A percentile compares a stretch with the other conserved stretches of the same genome.
Conservation (phyloP, 2,888 invertebrate species). For the Ophion slaviceki region DNA sequence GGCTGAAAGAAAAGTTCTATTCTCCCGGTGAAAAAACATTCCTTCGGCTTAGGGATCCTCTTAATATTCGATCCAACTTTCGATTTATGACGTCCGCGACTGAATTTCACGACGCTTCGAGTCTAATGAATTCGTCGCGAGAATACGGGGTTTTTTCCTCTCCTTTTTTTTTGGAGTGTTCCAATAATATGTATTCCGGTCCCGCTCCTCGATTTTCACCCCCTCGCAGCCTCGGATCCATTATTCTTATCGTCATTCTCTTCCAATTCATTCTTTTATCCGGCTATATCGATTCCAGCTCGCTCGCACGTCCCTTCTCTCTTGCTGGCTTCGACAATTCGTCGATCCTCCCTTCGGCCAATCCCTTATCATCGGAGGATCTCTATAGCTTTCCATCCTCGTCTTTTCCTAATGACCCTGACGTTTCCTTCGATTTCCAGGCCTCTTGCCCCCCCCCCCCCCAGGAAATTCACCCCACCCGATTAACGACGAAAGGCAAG, state of each 20-base stretch:
- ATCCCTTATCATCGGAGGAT: constrained; percentile 64
- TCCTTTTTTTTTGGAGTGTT: constrained; percentile 6
- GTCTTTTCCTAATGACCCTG: constrained; percentile 65
- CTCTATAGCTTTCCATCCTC: constrained; percentile 59
- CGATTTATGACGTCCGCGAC: not conserved
- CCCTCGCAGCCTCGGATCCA: constrained; percentile 44
- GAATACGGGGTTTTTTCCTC: not conserved
- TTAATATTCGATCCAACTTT: not conserved
- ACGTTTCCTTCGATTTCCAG: constrained; percentile 67
- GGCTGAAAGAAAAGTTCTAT: not conserved
- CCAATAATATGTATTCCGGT: constrained; percentile 41
- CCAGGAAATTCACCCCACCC: constrained; percentile 57
- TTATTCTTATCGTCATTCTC: constrained; percentile 66
- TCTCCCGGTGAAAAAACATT: not conserved
- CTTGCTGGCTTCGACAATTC: constrained; percentile 45
- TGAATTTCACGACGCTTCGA: not conserved
- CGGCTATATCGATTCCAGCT: constrained; percentile 42
- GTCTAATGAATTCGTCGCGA: not conserved
- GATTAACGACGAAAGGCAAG: constrained; percentile 56
- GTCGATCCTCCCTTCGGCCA: constrained; percentile 51
- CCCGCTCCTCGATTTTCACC: constrained; percentile 38
- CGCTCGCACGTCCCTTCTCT: constrained; percentile 56
- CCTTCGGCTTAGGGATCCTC: not conserved
- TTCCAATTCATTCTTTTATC: constrained; percentile 64
- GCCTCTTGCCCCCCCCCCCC: constrained; percentile 60